Evolutionary conservation across 92 coral and sea anemone genomes (phyloP), one percentile per base, ranked within the genome.

Genomic region (Phenganax marumi): DNA sequence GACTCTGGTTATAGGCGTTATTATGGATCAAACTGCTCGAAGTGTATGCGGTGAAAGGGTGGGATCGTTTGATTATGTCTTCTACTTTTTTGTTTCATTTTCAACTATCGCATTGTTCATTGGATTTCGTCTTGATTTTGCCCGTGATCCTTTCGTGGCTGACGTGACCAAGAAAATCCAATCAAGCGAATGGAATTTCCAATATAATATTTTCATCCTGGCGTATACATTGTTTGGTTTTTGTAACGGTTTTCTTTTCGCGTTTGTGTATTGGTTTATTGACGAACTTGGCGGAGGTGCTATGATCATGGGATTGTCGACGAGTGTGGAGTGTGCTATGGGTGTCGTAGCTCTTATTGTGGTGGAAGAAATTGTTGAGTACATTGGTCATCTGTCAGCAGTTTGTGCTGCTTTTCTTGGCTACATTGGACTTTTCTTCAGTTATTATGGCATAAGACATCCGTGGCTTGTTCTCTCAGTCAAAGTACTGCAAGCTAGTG

Each of bases 191-290:
- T 66, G 72, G 72, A 66, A 66, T 33, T 66, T 66, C 43, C 72
- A 66, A 33, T 66, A 66, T 24, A 25, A 66, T 19, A 66, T 66
- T 66, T 91, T 91, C 80, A 81, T 93, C 1, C 16, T 86, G 58
- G 89, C 91, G 12, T 85, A 88, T n/a, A 76, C 89, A 21, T 86
- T 81, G 74, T 80, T 87, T 2, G 97, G 97, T 50, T 72, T 79
- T 33, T 91, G 97, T 51, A 89, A 86, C 62, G 97, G 97, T 16
- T 86, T 91, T 46, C 81, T 93, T 75, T 87, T 93, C 71, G 90
- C 91, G 53, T 93, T 89, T 39, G 97, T 93, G 2, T 89, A 91
- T 87, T 93, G 97, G 97, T 89, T 85, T 83, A 88, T 93, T 33
- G 97, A 93, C 60, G 92, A 87, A 68, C 83, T 84, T 16, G 88